A percentile compares a stretch with the other conserved stretches of the same genome.
phyloP scores from a whole-genome alignment of 2,888 invertebrate species.

The Notodromas monacha region DNA sequence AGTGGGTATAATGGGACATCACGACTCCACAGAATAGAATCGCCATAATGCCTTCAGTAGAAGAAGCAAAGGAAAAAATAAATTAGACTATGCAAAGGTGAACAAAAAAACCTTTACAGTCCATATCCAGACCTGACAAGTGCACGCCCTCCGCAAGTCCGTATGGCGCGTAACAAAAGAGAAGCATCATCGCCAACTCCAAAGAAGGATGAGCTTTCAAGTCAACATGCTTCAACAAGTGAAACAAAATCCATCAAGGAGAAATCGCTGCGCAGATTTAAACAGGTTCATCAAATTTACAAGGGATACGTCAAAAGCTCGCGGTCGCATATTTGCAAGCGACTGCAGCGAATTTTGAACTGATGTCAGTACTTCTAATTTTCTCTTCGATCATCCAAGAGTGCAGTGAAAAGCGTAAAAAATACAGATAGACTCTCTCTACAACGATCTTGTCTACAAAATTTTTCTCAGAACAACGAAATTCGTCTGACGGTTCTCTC shows the following conservation, averaged over 20 bases:
- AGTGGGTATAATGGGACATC: constrained; percentile 98
- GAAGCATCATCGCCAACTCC: constrained; percentile 91
- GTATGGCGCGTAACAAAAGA: constrained; percentile 93
- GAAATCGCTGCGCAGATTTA: not conserved
- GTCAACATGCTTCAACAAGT: constrained; percentile 70
- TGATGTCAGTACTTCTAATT: too few relatives aligned
- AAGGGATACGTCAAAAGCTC: too few relatives aligned
- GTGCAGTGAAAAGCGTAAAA: too few relatives aligned
- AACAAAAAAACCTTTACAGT: constrained; percentile 7
- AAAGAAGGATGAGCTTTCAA: constrained; percentile 83
- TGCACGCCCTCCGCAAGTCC: constrained; percentile 87
- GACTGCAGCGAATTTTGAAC: too few relatives aligned
- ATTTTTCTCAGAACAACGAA: too few relatives aligned
- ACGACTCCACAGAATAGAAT: constrained; percentile 94
- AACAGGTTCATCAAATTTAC: too few relatives aligned
- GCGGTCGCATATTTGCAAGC: too few relatives aligned
- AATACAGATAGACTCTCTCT: too few relatives aligned
- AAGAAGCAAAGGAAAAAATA: constrained; percentile 8
- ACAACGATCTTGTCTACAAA: too few relatives aligned
- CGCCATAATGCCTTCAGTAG: constrained; percentile 64
- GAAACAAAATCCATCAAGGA: constrained; percentile 9
- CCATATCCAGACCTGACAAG: constrained; percentile 30
- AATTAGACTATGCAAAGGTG: constrained; percentile 7
- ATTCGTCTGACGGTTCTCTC: too few relatives aligned
- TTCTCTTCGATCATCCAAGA: too few relatives aligned